Base-by-base conservation (phyloP, 2,888 invertebrate genomes). In the Andrena fulva region DNA sequence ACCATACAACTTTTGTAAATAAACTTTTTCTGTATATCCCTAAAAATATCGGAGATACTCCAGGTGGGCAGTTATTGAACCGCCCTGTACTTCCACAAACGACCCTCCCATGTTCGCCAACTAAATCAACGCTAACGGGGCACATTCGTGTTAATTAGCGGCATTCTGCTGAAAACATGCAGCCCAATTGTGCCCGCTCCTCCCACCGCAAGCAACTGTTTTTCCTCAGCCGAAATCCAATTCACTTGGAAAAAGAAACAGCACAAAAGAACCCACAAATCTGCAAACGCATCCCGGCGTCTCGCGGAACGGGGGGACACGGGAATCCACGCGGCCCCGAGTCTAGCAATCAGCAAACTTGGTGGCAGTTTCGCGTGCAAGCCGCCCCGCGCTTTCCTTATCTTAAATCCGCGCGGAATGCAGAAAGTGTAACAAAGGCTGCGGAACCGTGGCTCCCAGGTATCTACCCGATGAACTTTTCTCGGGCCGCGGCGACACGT, bases 381-480 rank as follows among this genome's bases (percentile, higher is more conserved):
- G 74, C 84, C 62, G 48, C 16, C 6, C 42, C 73, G 59, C 33
- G 54, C 42, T 64, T 54, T 50, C 60, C 52, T 78, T 78, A 78
- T 73, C 77, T 78, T 62, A 73, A 78, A 78, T 78, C 77, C 74
- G 29, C 64, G 77, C 50, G 71, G 66, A 71, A 82, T 66, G 69
- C 66, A 52, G 77, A 73, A 73, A 66, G 73, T 66, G 76, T 71
- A 77, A 77, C 76, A 77, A 77, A 77, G 71, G 76, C 52, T 50
- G 60, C 70, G 70, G 48, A 59, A 66, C 75, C 20, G 50, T 52
- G 76, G 80, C 66, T 71, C 59, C 72, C 4, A 59, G 67, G 56
- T 76, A 77, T 69, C 69, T 50, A 66, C 24, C 62, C 62, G 60
- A 66, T 70, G 74, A 85, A 85, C 85, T 85, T 85, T 85, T 82